These are phyloP conservation scores for Gasteruption jaculator DNA, from an alignment of 2,888 invertebrate species.

Conservation along the genomic window DNA sequence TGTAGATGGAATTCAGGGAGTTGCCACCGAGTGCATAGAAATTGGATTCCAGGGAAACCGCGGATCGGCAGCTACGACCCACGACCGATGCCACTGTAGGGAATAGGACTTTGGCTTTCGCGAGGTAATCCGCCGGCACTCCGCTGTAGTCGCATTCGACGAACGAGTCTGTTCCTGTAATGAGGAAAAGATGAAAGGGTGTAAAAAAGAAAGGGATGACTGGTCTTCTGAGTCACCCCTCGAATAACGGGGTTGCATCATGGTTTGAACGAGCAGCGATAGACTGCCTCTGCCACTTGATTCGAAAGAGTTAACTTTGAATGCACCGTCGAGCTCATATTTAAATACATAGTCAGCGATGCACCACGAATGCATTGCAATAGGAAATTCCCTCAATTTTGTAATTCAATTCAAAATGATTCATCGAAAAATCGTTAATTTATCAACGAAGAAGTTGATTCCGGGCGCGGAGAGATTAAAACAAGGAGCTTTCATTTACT, in stretches of 20 bases:
- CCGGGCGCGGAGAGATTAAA: too few relatives aligned
- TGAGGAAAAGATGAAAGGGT: conserved; percentile 21
- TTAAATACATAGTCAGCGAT: too few relatives aligned
- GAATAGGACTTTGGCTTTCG: conserved; percentile 67
- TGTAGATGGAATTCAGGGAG: conserved; percentile 79
- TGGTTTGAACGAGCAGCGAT: too few relatives aligned
- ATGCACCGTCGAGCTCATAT: too few relatives aligned
- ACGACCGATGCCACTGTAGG: conserved; percentile 71
- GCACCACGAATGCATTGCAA: too few relatives aligned
- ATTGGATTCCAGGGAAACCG: conserved; percentile 63
- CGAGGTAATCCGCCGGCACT: conserved; percentile 58
- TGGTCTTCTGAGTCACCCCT: too few relatives aligned
- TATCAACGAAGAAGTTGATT: conserved; percentile 13
- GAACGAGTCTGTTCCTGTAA: conserved; percentile 57
- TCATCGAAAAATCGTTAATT: too few relatives aligned
- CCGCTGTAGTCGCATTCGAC: conserved; percentile 66
- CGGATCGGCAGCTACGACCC: conserved; percentile 61
- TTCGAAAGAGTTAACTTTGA: too few relatives aligned
- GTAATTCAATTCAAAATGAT: too few relatives aligned
- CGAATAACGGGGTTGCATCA: too few relatives aligned
- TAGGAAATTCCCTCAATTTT: too few relatives aligned
- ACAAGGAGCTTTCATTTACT: conserved; percentile 9
- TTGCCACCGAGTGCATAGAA: conserved; percentile 86
- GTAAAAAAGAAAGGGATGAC: neutral
- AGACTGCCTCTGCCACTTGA: too few relatives aligned